Evolutionary conservation across 2,888 invertebrate species (phyloP), one percentile per base, ranked within the genome.

Genomic region (Amblyjoppa fuscipennis): DNA sequence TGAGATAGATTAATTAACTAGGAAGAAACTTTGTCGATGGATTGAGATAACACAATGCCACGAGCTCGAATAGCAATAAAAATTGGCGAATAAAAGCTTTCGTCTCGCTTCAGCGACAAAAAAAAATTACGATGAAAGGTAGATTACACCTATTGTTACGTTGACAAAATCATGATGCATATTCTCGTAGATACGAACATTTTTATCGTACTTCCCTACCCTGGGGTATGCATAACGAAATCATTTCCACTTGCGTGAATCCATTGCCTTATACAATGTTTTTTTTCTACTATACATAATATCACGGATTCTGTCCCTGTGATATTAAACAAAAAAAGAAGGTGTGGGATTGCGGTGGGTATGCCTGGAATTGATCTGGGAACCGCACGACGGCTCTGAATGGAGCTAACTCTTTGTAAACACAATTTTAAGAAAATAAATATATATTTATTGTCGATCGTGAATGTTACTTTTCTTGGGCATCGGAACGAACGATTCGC

Each of bases 361-460:
- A 82, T 77, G 61, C 73, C 28, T 64, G 75, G 51, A 79, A 56
- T 16, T 31, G n/a, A 71, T 76, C 34, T 56, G 69, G 71, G 68
- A 31, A 49, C 69, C 25, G 31, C 45, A 45, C 31, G 11, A 71
- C 66, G 66, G 61, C 34, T 66, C n/a, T 45, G 25, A 49, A 77
- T 68, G 31, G 69, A 78, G 69, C 61, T 45, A 68, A 38, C 34
- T 70, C 38, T 83, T 87, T 87, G 85, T 82, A 81, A 85, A 83
- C 82, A 81, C 80, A 76, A 70, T 85, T 87, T 87, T 85, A 84
- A 80, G 78, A 61, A 87, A 82, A 88, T 80, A 83, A 86, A 80
- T 76, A 88, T 85, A 84, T 89, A 90, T 91, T 89, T 89, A 91
- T 90, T 91, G 85, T 77, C 75, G 34, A 88, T 69, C 76, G 73